Conservation (phyloP, 1,140 invertebrate species). For the Oedothorax gibbosus region DNA sequence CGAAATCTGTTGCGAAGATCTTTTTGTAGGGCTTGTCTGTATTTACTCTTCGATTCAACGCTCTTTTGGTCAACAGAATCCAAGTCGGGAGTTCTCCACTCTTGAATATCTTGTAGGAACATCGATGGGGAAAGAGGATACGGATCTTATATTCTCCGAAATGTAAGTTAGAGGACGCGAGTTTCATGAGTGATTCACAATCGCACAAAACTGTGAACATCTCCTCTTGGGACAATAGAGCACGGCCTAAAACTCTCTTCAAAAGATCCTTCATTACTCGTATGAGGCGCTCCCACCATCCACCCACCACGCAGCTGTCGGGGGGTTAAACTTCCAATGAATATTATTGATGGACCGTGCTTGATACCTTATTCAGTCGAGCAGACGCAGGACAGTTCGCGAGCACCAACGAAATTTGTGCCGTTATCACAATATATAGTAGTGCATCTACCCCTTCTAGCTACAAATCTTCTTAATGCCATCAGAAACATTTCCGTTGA, state of each 20-base stretch:
- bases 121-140: background rate
- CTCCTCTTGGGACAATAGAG: background rate
- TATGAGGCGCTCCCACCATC: background rate
- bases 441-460: slow-evolving; percentile 60
- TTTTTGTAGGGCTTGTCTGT: background rate
- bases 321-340: background rate
- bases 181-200: slow-evolving; percentile 30
- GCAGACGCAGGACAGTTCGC: background rate
- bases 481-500: no score
- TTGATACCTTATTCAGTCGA: background rate
- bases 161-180: slow-evolving; percentile 8
- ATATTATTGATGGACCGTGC: background rate
- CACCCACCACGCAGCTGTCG: background rate
- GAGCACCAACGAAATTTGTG: slow-evolving; percentile 67
- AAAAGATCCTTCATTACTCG: slow-evolving; percentile 11
- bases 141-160: background rate
- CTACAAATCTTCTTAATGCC: no score
- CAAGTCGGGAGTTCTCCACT: background rate
- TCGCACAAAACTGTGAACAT: slow-evolving; percentile 18
- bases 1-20: slow-evolving; percentile 11
- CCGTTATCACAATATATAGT: slow-evolving; percentile 65
- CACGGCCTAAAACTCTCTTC: slow-evolving; percentile 1
- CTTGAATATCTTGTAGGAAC: slow-evolving; percentile 21
- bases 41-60: background rate
- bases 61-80: slow-evolving; percentile 12